These are phyloP conservation scores for Apogon hyalosoma DNA, from an alignment of 2,797 vertebrate genomes.

Conservation along the genomic window DNA sequence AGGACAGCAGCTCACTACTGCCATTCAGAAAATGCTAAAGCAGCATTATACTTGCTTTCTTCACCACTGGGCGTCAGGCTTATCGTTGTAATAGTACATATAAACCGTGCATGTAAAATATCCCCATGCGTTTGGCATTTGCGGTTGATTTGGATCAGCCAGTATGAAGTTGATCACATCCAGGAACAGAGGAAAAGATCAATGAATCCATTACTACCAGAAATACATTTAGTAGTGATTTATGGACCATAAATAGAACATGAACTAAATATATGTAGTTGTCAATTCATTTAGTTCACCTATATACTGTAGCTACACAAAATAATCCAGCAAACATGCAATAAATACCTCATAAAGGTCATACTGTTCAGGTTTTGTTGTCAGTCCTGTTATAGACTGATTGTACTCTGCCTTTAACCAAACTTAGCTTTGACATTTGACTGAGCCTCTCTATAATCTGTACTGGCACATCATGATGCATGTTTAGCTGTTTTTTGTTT, in stretches of 20 bases:
- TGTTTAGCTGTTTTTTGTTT: no score
- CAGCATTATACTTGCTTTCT: background rate
- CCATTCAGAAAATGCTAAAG: background rate
- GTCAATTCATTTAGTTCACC: background rate
- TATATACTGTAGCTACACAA: no score
- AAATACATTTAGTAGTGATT: background rate
- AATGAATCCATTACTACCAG: background rate
- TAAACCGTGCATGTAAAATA: background rate
- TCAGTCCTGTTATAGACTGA: background rate
- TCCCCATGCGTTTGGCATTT: background rate
- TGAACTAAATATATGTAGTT: background rate
- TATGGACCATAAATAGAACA: background rate
- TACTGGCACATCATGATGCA: no score
- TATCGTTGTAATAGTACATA: background rate
- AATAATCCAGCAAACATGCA: no score
- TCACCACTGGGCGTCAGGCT: background rate
- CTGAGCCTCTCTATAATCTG: no score
- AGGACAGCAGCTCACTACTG: conserved; percentile 4
- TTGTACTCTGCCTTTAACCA: no score
- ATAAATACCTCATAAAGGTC: background rate
- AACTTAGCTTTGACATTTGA: no score
- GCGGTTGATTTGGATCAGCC: background rate
- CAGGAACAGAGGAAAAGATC: background rate
- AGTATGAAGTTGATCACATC: background rate
- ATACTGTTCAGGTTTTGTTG: background rate